Evolutionary conservation across 2,113 vertebrate genomes (phyloP).

Genomic region (Sminthopsis crassicaudata): DNA sequence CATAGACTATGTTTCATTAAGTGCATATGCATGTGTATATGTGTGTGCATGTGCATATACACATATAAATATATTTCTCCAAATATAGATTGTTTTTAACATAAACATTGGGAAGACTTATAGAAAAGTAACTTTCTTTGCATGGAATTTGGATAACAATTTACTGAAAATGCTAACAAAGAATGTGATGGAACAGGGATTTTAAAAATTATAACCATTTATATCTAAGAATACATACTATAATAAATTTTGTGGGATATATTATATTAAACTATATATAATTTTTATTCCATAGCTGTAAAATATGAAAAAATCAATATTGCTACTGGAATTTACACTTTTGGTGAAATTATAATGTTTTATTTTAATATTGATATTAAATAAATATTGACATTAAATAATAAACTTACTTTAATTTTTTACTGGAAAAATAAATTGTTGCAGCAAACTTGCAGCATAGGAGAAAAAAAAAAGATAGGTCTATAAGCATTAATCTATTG

Average conservation of each 20-base stretch:
- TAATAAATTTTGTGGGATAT: not conserved
- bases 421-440: slow-evolving; percentile 39
- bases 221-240: not conserved
- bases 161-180: not conserved
- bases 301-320: not conserved
- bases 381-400: not conserved
- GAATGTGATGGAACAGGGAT: not conserved
- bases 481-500: slow-evolving; percentile 36
- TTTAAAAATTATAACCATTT: not conserved
- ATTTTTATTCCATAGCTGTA: not conserved
- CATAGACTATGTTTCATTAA: not conserved
- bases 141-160: not conserved
- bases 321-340: not conserved
- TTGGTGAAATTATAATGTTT: not conserved
- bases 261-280: not conserved
- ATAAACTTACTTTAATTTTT: slow-evolving; percentile 46
- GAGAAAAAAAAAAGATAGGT: slow-evolving; percentile 25
- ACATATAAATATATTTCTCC: not conserved
- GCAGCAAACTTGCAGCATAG: slow-evolving; percentile 57
- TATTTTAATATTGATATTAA: not conserved
- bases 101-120: slow-evolving; percentile 8
- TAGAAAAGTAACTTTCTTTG: not conserved
- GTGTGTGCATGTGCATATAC: not conserved
- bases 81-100: not conserved
- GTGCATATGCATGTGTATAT: not conserved